Base-by-base conservation (phyloP, 2,888 invertebrate species). In the Polydrusus cervinus region DNA sequence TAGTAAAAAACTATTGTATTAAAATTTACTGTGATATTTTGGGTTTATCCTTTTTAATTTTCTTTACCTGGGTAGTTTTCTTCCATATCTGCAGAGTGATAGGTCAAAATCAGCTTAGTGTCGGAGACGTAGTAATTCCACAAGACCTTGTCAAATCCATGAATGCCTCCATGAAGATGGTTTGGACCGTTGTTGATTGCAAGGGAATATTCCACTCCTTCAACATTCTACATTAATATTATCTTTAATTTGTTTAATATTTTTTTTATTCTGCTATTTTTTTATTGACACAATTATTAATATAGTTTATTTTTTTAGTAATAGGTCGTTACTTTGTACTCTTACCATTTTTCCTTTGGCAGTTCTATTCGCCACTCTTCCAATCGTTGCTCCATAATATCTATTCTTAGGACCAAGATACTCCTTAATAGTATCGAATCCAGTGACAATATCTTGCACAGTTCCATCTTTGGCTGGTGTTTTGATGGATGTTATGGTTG, bases 141-240 rank as follows among this genome's bases (percentile, higher is more conserved):
- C 20, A 81, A 55, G 25, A 81, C 80, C 88, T 94, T 94, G 85
- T 94, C 94, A 87, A 97, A 97, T 0, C 97, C 97, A 68, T 90
- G 88, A 45, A 90, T 86, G 3, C 98, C 98, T 0, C 98, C 98
- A 84, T 98, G 94, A 34, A 97, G 90, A 80, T 93, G 93, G 81
- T 92, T 88, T 75, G 90, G 90, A 3, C 91, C 90, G 71, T 90
- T 89, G 85, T 98, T 98, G 47, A 89, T 89, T 0, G 91, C 90
- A 13, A 97, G 88, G 80, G 92, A 88, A 83, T 94, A 93, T 16
- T 70, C 70, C 11, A 64, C 38, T 9, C 57, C 70, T 68, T 92
- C 91, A 0, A 97, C 87, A 3, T 85, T 85, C 85, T 89, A 0
- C 92, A 40, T 25, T 9, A 47, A 16, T 30, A 43, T 18, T 25